A percentile compares a stretch with the other conserved stretches of the same genome.
These are phyloP conservation scores for Pterostichus madidus DNA, from an alignment of 2,888 invertebrate genomes.

Conservation along the genomic window DNA sequence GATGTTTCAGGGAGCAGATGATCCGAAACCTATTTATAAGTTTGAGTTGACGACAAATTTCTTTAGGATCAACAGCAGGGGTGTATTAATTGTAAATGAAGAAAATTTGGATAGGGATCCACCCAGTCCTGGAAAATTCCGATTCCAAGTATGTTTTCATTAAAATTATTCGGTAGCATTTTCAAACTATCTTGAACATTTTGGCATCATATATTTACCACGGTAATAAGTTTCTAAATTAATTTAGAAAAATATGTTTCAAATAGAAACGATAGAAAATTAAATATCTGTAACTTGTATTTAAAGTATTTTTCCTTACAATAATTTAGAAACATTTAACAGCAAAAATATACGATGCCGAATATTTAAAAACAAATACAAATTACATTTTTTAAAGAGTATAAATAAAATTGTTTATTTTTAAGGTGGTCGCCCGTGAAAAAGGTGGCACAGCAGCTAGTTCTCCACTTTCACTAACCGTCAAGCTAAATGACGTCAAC, in stretches of 20 bases:
- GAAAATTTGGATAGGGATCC: constrained; percentile 92
- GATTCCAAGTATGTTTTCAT: constrained; percentile 84
- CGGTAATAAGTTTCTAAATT: too few relatives aligned
- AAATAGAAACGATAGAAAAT: too few relatives aligned
- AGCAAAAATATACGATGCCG: too few relatives aligned
- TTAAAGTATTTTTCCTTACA: too few relatives aligned
- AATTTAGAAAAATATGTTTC: too few relatives aligned
- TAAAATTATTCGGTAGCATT: constrained; percentile 17
- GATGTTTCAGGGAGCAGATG: constrained; percentile 85
- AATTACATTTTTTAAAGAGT: not conserved
- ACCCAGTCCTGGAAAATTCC: constrained; percentile 90
- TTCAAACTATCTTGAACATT: too few relatives aligned
- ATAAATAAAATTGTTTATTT: constrained; percentile 17
- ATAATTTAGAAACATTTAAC: too few relatives aligned
- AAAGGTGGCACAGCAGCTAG: constrained; percentile 88
- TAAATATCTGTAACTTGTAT: too few relatives aligned
- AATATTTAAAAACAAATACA: not conserved
- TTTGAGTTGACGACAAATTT: constrained; percentile 92
- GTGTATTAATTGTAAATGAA: constrained; percentile 88
- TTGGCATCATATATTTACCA: too few relatives aligned
- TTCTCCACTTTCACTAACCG: constrained; percentile 88
- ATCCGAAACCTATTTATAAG: constrained; percentile 88
- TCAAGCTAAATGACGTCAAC: constrained; percentile 89
- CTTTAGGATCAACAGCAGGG: constrained; percentile 87
- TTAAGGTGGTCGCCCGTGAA: constrained; percentile 89